phyloP scores from a whole-genome alignment of 2,888 invertebrate species.

The Drosophila subsilvestris region DNA sequence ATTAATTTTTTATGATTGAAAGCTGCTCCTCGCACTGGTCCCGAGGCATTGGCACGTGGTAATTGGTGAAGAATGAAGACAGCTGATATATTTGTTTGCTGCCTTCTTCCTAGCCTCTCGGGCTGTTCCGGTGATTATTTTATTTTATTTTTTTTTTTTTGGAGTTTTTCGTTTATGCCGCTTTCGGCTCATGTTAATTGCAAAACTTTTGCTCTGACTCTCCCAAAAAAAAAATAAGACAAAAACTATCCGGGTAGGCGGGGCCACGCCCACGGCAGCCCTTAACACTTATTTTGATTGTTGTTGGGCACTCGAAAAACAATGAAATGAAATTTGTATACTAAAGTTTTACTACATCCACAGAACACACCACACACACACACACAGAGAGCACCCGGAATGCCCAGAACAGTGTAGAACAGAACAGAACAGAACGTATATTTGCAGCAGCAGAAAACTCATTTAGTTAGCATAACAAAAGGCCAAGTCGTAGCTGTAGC shows the following conservation, averaged over 20 bases:
- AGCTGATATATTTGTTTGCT: conserved; percentile 34
- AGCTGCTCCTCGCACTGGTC: conserved; percentile 1
- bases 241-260: conserved; percentile 67
- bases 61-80: conserved; percentile 40
- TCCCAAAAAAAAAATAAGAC: conserved; percentile 4
- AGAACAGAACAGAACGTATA: no score
- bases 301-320: conserved; percentile 75
- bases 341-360: conserved; percentile 77
- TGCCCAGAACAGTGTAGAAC: conserved; percentile 53
- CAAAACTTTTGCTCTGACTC: conserved; percentile 57
- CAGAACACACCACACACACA: conserved; percentile 16
- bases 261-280: conserved; percentile 46
- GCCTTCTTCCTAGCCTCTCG: conserved; percentile 31
- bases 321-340: conserved; percentile 80
- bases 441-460: conserved; percentile 53
- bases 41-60: conserved; percentile 43
- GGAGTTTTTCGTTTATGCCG: neutral
- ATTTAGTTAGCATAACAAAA: conserved; percentile 79
- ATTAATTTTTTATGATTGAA: conserved; percentile 71
- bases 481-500: conserved; percentile 25
- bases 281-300: conserved; percentile 42
- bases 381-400: conserved; percentile 39
- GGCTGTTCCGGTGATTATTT: conserved; percentile 56
- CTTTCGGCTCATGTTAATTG: conserved; percentile 68
- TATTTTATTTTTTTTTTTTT: no score